Evolutionary conservation across 92 coral and sea anemone species (phyloP).

Genomic region (Zoanthus sansibaricus): DNA sequence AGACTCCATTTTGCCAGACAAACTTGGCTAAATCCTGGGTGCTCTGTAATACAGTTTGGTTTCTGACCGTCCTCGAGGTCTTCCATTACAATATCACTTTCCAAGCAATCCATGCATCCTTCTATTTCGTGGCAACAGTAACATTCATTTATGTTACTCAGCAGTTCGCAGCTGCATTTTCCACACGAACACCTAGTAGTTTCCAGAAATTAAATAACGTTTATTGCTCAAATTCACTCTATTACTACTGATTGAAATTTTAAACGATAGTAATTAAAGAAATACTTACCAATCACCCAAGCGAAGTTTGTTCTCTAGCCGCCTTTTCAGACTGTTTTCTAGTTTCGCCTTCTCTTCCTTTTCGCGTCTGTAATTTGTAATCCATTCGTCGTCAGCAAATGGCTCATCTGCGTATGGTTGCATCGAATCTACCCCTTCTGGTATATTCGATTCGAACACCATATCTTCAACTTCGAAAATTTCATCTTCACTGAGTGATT

Average conservation of each 20-base stretch:
- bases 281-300: slow-evolving; percentile 27
- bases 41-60: slow-evolving; percentile 47
- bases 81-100: slow-evolving; percentile 42
- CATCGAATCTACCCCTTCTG: slow-evolving; percentile 18
- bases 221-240: slow-evolving; percentile 9
- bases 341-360: slow-evolving; percentile 19
- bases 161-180: slow-evolving; percentile 45
- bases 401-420: slow-evolving; percentile 19
- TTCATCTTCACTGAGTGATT: slow-evolving; percentile 9
- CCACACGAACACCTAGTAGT: slow-evolving; percentile 43
- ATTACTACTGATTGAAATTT: not conserved
- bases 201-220: not conserved
- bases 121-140: slow-evolving; percentile 52
- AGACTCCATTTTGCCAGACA: slow-evolving; percentile 60
- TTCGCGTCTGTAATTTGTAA: slow-evolving; percentile 28
- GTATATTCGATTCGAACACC: not conserved
- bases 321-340: slow-evolving; percentile 15
- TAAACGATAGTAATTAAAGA: slow-evolving; percentile 1
- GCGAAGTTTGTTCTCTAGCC: slow-evolving; percentile 23
- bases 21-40: slow-evolving; percentile 55
- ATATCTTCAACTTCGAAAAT: slow-evolving; percentile 2
- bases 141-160: slow-evolving; percentile 44
- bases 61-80: slow-evolving; percentile 45
- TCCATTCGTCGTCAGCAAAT: slow-evolving; percentile 37
- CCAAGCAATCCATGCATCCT: slow-evolving; percentile 45